phyloP scores from a whole-genome alignment of 2,113 vertebrate genomes.

The Empidonax traillii region DNA sequence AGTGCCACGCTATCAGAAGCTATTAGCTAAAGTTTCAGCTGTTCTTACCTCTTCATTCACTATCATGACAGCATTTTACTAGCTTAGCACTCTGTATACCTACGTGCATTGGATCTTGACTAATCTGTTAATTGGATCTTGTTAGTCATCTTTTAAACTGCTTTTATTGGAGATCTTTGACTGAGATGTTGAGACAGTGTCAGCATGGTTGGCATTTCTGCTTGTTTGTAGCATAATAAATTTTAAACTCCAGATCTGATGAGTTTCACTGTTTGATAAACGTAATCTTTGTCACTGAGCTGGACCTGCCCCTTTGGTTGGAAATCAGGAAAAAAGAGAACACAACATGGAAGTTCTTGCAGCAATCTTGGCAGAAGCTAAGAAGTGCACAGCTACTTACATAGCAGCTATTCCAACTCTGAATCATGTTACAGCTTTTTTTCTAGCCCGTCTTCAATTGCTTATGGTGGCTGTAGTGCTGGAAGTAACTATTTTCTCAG shows the following conservation, averaged over 20 bases:
- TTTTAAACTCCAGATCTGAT: not conserved
- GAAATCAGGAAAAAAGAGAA: not conserved
- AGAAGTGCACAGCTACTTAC: not conserved
- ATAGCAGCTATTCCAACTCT: not conserved
- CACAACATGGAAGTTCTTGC: not conserved
- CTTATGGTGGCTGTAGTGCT: not conserved
- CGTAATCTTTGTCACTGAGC: not conserved
- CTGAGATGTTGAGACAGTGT: not conserved
- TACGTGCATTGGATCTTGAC: not conserved
- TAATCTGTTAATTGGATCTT: not conserved
- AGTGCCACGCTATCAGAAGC: not conserved
- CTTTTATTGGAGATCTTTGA: not conserved
- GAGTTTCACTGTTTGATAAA: not conserved
- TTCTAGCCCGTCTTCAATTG: constrained; percentile 5
- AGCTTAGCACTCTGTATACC: not conserved
- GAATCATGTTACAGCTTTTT: not conserved
- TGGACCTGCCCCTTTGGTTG: not conserved
- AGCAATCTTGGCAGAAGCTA: not conserved
- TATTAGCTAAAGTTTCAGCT: not conserved
- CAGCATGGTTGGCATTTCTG: not conserved
- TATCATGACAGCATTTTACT: not conserved
- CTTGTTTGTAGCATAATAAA: not conserved
- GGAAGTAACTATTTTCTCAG: constrained; percentile 34
- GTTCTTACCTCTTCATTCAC: not conserved
- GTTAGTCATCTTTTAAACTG: not conserved